Evolutionary conservation across 92 coral and sea anemone genomes (phyloP).

Genomic region (Heteractis magnifica): DNA sequence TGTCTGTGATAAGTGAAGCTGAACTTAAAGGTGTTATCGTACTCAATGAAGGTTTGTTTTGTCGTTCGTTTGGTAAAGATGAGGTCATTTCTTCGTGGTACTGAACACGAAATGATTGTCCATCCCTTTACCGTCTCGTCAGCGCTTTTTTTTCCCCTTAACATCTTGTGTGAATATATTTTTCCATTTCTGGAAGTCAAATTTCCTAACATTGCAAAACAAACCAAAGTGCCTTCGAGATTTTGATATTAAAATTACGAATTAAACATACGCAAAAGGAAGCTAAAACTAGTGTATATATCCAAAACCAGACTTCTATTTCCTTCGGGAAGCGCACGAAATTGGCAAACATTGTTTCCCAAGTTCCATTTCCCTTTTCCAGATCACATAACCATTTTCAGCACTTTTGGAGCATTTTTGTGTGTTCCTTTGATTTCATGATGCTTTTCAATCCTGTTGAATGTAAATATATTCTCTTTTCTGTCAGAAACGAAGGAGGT

Average conservation of each 20-base stretch:
- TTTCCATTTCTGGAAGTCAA: background rate
- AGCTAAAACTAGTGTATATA: background rate
- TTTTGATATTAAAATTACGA: background rate
- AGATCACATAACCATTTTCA: background rate
- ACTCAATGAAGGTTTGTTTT: constrained; percentile 7
- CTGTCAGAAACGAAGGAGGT: constrained; percentile 25
- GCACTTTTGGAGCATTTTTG: background rate
- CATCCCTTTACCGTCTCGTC: background rate
- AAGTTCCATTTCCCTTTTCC: background rate
- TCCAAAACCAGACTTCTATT: background rate
- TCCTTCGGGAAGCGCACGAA: background rate
- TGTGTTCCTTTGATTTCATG: background rate
- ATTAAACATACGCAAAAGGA: constrained; percentile 21
- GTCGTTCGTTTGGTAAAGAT: constrained; percentile 9
- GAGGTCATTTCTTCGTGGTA: constrained; percentile 21
- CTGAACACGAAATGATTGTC: constrained; percentile 1
- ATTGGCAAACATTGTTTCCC: no score
- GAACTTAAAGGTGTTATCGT: constrained; percentile 17
- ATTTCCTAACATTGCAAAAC: background rate
- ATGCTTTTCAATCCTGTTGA: background rate
- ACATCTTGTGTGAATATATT: background rate
- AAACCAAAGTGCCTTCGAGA: background rate
- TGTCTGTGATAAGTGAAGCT: constrained; percentile 7
- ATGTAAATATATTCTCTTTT: constrained; percentile 19
- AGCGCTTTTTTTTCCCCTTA: background rate